These are phyloP conservation scores for Argyrosomus japonicus DNA, from an alignment of 2,113 vertebrate genomes.

Conservation along the genomic window DNA sequence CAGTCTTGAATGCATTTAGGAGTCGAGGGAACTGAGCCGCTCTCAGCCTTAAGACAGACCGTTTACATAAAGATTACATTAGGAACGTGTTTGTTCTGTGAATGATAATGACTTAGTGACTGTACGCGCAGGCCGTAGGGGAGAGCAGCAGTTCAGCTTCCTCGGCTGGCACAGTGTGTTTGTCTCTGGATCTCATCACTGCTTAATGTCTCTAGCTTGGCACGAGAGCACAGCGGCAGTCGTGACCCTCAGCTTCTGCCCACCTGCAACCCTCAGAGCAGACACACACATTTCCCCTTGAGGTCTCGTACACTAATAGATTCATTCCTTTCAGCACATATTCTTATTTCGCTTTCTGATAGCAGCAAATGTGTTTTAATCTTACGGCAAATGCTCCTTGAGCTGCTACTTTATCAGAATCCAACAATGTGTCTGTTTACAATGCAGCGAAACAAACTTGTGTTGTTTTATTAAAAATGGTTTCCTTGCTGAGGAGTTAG, in stretches of 20 bases:
- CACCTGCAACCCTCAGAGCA: neutral
- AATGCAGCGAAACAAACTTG: neutral
- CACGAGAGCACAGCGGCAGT: slow-evolving; percentile 3
- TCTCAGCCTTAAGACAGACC: slow-evolving; percentile 40
- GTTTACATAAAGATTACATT: slow-evolving; percentile 67
- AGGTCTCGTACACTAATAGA: slow-evolving; percentile 14
- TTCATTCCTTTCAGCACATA: neutral
- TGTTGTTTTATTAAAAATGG: neutral
- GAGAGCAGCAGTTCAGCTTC: slow-evolving; percentile 33
- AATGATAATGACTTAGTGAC: slow-evolving; percentile 62
- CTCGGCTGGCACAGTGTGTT: slow-evolving; percentile 15
- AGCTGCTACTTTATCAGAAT: neutral
- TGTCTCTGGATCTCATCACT: slow-evolving; percentile 63
- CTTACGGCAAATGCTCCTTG: neutral
- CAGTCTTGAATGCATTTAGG: slow-evolving; percentile 11
- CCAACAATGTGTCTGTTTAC: neutral
- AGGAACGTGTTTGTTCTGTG: slow-evolving; percentile 55
- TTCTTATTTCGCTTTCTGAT: neutral
- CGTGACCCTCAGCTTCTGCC: slow-evolving; percentile 8
- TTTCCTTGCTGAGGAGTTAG: too few species aligned
- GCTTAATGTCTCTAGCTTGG: slow-evolving; percentile 22
- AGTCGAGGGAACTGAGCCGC: slow-evolving; percentile 25
- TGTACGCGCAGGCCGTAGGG: slow-evolving; percentile 26
- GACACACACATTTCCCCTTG: neutral
- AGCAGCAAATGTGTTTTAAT: too few species aligned